These are phyloP conservation scores for Nephotettix cincticeps DNA, from an alignment of 1,140 invertebrate species.

Conservation along the genomic window DNA sequence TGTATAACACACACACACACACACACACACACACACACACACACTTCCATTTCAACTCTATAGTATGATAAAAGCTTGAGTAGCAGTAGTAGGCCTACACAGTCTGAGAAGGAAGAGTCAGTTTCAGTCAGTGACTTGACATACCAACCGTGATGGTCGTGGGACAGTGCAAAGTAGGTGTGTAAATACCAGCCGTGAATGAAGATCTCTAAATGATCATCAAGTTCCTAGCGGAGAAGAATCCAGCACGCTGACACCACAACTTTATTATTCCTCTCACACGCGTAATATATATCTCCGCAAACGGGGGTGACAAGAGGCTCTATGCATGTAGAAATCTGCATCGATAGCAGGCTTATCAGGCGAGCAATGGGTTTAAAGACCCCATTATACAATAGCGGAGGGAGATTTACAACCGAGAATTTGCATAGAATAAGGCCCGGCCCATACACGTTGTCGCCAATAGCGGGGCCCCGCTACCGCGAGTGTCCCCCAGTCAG, in stretches of 20 bases:
- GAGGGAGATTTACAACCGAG: slow-evolving; percentile 3
- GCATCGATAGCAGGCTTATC: slow-evolving; percentile 17
- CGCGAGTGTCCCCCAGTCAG: background rate
- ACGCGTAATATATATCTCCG: slow-evolving; percentile 17
- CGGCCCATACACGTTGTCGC: slow-evolving; percentile 7
- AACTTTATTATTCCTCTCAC: slow-evolving; percentile 13
- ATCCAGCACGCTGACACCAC: background rate
- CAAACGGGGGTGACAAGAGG: background rate
- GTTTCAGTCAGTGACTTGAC: too few species aligned
- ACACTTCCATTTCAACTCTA: too few species aligned
- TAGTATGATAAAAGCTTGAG: too few species aligned
- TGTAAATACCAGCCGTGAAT: too few species aligned
- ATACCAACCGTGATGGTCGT: too few species aligned
- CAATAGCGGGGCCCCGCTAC: background rate
- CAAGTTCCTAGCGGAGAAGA: too few species aligned
- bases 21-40: too few species aligned
- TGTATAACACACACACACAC: too few species aligned
- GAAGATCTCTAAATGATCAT: too few species aligned
- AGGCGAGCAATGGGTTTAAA: slow-evolving; percentile 16
- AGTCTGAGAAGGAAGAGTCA: too few species aligned
- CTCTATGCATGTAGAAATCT: slow-evolving; percentile 18
- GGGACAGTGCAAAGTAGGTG: too few species aligned
- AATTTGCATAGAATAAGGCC: slow-evolving; percentile 17
- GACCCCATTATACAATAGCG: slow-evolving; percentile 20
- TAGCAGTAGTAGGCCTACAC: too few species aligned